Percentiles rank a stretch among this genome's conserved stretches.
phyloP scores from a whole-genome alignment of 1,140 invertebrate genomes.

The Heterodera schachtii region DNA sequence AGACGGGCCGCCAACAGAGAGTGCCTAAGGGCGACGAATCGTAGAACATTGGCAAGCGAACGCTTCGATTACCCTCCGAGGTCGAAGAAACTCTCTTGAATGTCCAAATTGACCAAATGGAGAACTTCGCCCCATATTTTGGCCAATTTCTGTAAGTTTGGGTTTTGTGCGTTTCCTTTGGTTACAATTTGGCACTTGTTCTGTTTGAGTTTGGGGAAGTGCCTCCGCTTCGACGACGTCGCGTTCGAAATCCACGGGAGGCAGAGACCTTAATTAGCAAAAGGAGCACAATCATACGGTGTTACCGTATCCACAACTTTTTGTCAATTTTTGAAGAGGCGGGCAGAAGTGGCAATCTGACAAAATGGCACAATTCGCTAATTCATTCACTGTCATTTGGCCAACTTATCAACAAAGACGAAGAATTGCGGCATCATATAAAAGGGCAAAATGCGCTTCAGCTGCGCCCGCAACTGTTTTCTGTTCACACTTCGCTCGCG shows the following conservation, averaged over 20 bases:
- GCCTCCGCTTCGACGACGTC: constrained; percentile 65
- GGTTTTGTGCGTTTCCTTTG: neutral
- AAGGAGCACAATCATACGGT: too few relatives aligned
- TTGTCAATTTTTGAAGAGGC: constrained; percentile 68
- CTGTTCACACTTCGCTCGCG: constrained; percentile 58
- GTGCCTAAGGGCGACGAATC: constrained; percentile 65
- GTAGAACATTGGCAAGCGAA: neutral
- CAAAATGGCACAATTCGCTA: too few relatives aligned
- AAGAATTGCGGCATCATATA: constrained; percentile 71
- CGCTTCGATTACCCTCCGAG: constrained; percentile 66
- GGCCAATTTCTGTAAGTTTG: constrained; percentile 50
- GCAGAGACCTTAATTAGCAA: constrained; percentile 56
- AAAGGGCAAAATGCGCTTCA: constrained; percentile 69
- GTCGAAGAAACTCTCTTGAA: constrained; percentile 69
- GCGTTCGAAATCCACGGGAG: constrained; percentile 61
- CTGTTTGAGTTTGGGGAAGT: constrained; percentile 66
- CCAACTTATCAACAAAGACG: constrained; percentile 67
- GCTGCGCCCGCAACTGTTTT: constrained; percentile 66
- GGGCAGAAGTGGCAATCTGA: constrained; percentile 67
- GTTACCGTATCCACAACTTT: constrained; percentile 4
- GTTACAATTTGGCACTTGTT: constrained; percentile 33
- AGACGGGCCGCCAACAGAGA: constrained; percentile 69
- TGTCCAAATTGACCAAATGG: constrained; percentile 65
- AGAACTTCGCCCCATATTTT: constrained; percentile 66
- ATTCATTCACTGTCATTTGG: constrained; percentile 36